Conservation (phyloP, 2,113 vertebrate genomes). For the Chauna torquata region DNA sequence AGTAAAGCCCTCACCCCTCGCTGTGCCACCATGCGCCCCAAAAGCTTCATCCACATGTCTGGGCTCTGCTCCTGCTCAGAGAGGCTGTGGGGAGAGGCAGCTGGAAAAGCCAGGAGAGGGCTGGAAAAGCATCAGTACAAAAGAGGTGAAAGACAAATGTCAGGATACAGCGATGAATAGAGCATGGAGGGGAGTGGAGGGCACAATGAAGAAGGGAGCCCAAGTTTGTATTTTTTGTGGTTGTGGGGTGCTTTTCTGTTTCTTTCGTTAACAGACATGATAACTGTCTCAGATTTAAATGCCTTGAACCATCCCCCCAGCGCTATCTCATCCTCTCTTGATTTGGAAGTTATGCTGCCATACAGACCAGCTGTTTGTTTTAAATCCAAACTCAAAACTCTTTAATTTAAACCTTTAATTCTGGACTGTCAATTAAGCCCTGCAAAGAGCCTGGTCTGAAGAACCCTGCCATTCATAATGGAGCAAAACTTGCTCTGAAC, state of each 20-base stretch:
- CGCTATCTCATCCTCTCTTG: not conserved
- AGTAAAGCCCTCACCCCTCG: accelerated
- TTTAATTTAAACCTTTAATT: not conserved
- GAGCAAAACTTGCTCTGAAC: not conserved
- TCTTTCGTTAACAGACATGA: too few relatives aligned
- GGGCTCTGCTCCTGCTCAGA: not conserved
- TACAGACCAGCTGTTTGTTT: not conserved
- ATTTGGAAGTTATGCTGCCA: not conserved
- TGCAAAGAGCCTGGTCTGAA: not conserved
- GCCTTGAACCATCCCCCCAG: not conserved
- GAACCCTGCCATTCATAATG: not conserved
- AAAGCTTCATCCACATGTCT: accelerated
- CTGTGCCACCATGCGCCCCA: accelerated
- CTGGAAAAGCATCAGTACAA: not conserved
- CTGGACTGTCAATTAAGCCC: not conserved
- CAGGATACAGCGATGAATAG: not conserved
- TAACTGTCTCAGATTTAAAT: not conserved
- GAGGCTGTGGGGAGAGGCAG: not conserved
- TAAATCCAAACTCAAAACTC: not conserved
- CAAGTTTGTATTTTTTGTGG: not conserved
- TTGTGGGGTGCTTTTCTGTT: not conserved
- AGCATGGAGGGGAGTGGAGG: accelerated
- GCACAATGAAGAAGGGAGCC: not conserved
- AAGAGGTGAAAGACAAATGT: not conserved
- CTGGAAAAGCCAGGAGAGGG: not conserved